Conservation (phyloP, 2,888 invertebrate genomes). For the Agrotis ipsilon region DNA sequence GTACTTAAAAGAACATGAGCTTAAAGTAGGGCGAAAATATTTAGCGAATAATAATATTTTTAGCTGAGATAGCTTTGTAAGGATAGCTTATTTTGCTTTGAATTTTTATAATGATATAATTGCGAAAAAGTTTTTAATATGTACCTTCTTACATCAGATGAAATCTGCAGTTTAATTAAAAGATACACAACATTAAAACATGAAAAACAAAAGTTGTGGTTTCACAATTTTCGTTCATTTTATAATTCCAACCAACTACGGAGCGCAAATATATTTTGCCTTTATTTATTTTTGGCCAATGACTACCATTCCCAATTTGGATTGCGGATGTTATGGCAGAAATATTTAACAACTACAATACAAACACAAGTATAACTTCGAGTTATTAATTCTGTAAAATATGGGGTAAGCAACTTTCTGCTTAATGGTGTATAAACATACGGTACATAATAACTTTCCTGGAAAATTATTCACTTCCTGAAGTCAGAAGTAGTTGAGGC, state of each 20-base stretch:
- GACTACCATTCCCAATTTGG: neutral
- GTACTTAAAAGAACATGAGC: too few relatives aligned
- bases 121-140: neutral
- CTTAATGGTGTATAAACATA: conserved; percentile 39
- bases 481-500: conserved; percentile 10
- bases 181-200: neutral
- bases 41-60: neutral
- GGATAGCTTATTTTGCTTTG: neutral
- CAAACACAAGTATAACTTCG: too few relatives aligned
- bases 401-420: conserved; percentile 6
- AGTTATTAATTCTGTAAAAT: conserved; percentile 28
- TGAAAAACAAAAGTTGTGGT: neutral
- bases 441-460: conserved; percentile 27
- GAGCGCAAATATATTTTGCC: accelerated
- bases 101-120: neutral
- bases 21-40: neutral
- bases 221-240: neutral
- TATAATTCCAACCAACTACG: neutral
- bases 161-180: neutral
- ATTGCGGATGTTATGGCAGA: too few relatives aligned
- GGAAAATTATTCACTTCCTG: conserved; percentile 19
- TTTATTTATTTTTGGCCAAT: neutral
- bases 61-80: neutral
- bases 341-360: too few relatives aligned
- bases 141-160: neutral